Evolutionary conservation across 2,113 vertebrate genomes (phyloP), one percentile per base, ranked within the genome.

Genomic region (Theristicus caerulescens): DNA sequence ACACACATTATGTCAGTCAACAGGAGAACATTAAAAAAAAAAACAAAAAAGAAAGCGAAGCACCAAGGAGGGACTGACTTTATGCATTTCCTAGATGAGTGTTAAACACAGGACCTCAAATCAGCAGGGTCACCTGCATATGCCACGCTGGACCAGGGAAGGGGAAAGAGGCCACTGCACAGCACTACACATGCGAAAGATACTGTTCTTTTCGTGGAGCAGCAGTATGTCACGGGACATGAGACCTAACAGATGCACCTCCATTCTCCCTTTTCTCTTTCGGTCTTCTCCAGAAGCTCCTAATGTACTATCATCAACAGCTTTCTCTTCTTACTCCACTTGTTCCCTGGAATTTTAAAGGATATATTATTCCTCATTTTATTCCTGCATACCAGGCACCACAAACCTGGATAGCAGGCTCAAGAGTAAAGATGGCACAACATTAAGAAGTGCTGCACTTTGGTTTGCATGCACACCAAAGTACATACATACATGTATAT

Each of bases 291-390:
- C 62, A 13, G 34, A n/a, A 81, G 47, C 32, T 65, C 49, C 69
- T 42, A 55, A 29, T 0, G 0, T 2, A 3, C 36, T 13, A 10
- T 0, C n/a, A 32, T 3, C 46, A 65, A 16, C 36, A 78, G 86
- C 42, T 10, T 44, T 6, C 61, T 46, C 67, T 34, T 13, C 85
- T 44, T 40, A 36, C 58, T 88, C 74, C 61, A 36, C 59, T 51
- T 31, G 13, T 4, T 55, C 54, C 40, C 52, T 38, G 58, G 27
- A n/a, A 34, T 74, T 62, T 49, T 54, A 26, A 47, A 83, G 77
- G 31, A 22, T 17, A 0, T 3, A 15, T 38, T 21, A 32, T 17
- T 74, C n/a, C 32, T 64, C 31, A 36, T 44, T 47, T 49, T 8
- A 24, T 24, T 59, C 24, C 78, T 52, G 58, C 47, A 15, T 20